Conservation (phyloP, 2,113 vertebrate genomes). For the Nothocercus julius region DNA sequence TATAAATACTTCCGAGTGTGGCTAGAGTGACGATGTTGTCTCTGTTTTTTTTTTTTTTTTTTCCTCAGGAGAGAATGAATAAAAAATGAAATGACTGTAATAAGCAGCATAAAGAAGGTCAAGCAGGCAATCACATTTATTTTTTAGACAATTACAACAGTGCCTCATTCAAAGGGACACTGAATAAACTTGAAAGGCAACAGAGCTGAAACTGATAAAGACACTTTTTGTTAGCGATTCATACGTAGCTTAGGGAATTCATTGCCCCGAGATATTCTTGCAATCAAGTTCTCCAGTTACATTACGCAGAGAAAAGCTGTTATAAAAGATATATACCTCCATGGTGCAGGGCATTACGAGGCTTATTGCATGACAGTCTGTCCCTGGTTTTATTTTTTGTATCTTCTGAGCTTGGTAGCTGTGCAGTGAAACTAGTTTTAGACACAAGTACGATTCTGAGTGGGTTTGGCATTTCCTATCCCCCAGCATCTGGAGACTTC, state of each 20-base stretch:
- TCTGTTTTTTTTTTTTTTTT: not conserved
- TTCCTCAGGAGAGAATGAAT: not conserved
- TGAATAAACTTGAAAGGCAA: conserved; percentile 59
- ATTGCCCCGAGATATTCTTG: conserved; percentile 8
- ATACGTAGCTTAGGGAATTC: not conserved
- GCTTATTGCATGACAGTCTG: not conserved
- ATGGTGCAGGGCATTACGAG: not conserved
- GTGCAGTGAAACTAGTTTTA: fast-evolving
- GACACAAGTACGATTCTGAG: not conserved
- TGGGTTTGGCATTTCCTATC: not conserved
- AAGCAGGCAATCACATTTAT: conserved; percentile 48
- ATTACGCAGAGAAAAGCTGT: not conserved
- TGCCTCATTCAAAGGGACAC: conserved; percentile 46
- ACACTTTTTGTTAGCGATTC: conserved; percentile 13
- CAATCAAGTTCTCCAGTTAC: not conserved
- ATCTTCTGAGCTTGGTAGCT: not conserved
- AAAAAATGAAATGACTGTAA: conserved; percentile 24
- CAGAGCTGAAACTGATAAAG: conserved; percentile 43
- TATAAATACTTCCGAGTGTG: not conserved
- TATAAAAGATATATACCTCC: not conserved
- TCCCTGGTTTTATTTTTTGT: not conserved
- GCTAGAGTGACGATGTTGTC: not conserved
- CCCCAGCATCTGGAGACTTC: not conserved
- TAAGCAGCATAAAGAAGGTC: conserved; percentile 15
- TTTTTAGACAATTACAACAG: conserved; percentile 52